Conservation (phyloP, 2,888 invertebrate genomes). For the Meta bourneti region DNA sequence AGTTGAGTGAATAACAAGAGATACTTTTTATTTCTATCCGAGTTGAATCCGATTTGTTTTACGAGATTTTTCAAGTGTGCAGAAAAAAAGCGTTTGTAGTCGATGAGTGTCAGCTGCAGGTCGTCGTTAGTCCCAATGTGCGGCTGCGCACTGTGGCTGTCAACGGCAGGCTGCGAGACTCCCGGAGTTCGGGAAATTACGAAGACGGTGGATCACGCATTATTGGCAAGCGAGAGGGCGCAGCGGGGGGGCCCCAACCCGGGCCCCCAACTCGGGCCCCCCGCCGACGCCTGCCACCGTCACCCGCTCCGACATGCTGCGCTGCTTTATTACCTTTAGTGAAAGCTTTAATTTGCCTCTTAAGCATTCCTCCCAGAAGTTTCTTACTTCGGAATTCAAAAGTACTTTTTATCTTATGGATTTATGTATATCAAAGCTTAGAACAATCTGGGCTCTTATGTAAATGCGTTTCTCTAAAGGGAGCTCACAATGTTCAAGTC, state of each 20-base stretch:
- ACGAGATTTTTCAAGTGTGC: no score
- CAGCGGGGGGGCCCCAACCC: constrained; percentile 56
- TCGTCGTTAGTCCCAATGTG: constrained; percentile 62
- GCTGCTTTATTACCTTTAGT: constrained; percentile 74
- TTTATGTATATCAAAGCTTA: no score
- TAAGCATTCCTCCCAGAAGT: constrained; percentile 53
- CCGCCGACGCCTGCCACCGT: constrained; percentile 49
- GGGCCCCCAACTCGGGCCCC: constrained; percentile 44
- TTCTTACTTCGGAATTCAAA: background rate
- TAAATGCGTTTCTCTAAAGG: no score
- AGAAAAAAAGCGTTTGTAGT: constrained; percentile 47
- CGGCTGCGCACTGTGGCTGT: constrained; percentile 63
- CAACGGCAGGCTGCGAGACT: constrained; percentile 61
- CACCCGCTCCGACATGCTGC: constrained; percentile 40
- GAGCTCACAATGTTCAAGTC: no score
- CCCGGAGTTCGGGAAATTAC: constrained; percentile 75
- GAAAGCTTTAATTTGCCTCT: constrained; percentile 75
- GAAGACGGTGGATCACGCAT: constrained; percentile 73
- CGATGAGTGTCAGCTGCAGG: constrained; percentile 70
- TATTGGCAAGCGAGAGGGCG: constrained; percentile 73
- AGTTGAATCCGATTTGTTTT: no score
- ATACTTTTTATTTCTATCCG: no score
- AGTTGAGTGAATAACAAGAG: no score
- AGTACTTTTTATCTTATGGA: no score
- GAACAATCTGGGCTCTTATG: no score